These are phyloP conservation scores for Gryon sp. DNA, from an alignment of 1,140 invertebrate species.

Conservation along the genomic window DNA sequence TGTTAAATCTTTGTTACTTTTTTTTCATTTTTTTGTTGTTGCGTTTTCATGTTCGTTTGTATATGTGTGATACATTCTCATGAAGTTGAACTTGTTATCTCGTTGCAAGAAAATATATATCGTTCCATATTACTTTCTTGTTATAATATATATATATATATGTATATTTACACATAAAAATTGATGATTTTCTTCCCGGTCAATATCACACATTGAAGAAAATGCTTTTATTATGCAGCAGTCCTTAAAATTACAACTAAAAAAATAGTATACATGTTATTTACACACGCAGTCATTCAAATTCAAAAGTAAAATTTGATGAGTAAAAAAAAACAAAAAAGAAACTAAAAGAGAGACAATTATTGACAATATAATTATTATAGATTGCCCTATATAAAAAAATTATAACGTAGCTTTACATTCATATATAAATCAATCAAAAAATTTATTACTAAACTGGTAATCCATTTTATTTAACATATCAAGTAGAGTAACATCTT, in stretches of 20 bases:
- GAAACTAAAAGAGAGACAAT: too few relatives aligned
- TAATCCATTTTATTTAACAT: too few relatives aligned
- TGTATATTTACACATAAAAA: slow-evolving; percentile 33
- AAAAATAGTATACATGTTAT: slow-evolving; percentile 30
- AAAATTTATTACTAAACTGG: too few relatives aligned
- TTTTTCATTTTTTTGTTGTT: too few relatives aligned
- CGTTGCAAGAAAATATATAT: slow-evolving; percentile 38
- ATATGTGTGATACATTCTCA: slow-evolving; percentile 16
- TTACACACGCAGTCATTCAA: slow-evolving; percentile 10
- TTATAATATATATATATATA: slow-evolving; percentile 4
- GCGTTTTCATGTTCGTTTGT: slow-evolving; percentile 18
- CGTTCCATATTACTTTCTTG: slow-evolving; percentile 3
- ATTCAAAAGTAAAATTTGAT: slow-evolving; percentile 8
- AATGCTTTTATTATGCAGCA: slow-evolving; percentile 23
- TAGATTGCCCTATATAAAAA: too few relatives aligned
- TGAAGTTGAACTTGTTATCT: slow-evolving; percentile 15
- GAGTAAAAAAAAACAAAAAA: too few relatives aligned
- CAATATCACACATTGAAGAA: slow-evolving; percentile 33
- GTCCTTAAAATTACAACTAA: slow-evolving; percentile 14
- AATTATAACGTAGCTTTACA: too few relatives aligned
- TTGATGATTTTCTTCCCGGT: slow-evolving; percentile 17
- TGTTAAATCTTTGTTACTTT: too few relatives aligned
- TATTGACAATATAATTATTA: too few relatives aligned
- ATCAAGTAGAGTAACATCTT: too few relatives aligned
- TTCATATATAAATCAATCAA: too few relatives aligned